These are phyloP conservation scores for Anolis apletophallus DNA, from an alignment of 2,797 vertebrate species.

Conservation along the genomic window DNA sequence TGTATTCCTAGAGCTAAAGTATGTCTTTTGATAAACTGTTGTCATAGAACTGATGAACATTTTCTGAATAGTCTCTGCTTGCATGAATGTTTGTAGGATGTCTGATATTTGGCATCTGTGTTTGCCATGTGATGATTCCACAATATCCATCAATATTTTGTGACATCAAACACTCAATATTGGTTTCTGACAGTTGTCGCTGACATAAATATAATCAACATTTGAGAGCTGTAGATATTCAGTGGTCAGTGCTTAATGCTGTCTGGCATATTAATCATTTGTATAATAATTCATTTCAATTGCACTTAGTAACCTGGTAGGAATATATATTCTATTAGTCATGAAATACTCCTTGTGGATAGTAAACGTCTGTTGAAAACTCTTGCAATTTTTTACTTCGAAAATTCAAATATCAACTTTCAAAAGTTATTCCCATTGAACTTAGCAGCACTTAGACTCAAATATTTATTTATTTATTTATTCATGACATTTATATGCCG, in stretches of 20 bases:
- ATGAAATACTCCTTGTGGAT: background rate
- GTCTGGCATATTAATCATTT: background rate
- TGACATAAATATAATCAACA: background rate
- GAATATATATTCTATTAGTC: background rate
- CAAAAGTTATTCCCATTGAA: background rate
- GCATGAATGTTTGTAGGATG: background rate
- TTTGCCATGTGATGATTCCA: slow-evolving; percentile 1
- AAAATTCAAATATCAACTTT: background rate
- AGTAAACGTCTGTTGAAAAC: background rate
- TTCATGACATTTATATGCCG: too few species aligned
- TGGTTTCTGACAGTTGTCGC: background rate
- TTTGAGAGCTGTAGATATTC: background rate
- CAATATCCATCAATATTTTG: background rate
- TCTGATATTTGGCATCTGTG: background rate
- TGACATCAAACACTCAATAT: background rate
- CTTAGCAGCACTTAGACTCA: background rate
- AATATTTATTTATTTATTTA: too few species aligned
- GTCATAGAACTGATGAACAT: background rate
- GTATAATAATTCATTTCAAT: background rate
- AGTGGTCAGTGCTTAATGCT: background rate
- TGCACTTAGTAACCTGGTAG: background rate
- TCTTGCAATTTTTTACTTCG: background rate
- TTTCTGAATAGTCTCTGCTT: background rate
- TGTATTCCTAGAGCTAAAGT: background rate
- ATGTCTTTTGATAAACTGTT: background rate